Evolutionary conservation across 2,888 invertebrate species (phyloP).

Genomic region (Boloria euphrosyne): DNA sequence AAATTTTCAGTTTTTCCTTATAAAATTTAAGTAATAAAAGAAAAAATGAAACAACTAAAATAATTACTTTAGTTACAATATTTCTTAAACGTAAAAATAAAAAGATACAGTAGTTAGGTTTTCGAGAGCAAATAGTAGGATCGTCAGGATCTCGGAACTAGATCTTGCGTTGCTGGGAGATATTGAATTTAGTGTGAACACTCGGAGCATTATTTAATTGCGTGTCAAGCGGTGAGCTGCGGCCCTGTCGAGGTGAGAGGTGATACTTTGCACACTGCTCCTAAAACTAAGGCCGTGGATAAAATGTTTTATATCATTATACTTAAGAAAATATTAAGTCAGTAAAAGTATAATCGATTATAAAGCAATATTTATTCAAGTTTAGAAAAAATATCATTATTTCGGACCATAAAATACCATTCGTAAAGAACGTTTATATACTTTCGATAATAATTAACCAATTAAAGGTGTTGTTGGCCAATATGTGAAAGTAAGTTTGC

Average conservation of each 20-base stretch:
- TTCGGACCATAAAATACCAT: too few relatives aligned
- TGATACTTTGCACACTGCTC: conserved; percentile 47
- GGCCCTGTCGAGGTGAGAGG: conserved; percentile 52
- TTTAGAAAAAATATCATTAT: too few relatives aligned
- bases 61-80: background rate
- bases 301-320: conserved; percentile 1
- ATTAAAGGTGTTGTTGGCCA: too few relatives aligned
- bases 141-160: conserved; percentile 40
- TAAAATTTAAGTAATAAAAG: too few relatives aligned
- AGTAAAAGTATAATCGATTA: too few relatives aligned
- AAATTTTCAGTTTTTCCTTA: background rate
- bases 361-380: too few relatives aligned
- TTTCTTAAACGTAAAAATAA: background rate
- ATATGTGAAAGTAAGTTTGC: too few relatives aligned
- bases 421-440: too few relatives aligned
- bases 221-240: conserved; percentile 66
- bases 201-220: conserved; percentile 80
- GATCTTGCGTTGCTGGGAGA: conserved; percentile 52
- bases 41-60: background rate
- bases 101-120: background rate
- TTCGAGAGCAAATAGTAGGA: conserved; percentile 30
- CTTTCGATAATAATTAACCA: too few relatives aligned
- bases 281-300: conserved; percentile 14
- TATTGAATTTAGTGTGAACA: conserved; percentile 80
- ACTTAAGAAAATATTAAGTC: background rate